Conservation (phyloP, 2,888 invertebrate species). For the Tillus elongatus region DNA sequence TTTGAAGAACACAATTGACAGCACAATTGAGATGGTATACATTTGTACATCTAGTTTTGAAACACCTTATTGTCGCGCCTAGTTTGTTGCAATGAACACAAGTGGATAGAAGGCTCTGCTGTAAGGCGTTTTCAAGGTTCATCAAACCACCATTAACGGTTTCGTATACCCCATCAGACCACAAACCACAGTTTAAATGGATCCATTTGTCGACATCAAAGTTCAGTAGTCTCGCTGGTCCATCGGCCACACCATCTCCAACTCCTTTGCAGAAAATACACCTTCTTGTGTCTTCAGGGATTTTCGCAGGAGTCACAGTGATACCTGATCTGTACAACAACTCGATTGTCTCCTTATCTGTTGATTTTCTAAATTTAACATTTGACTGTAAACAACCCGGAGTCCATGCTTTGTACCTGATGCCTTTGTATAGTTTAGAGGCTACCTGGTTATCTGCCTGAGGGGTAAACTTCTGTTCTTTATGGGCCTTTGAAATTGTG, state of each 20-base stretch:
- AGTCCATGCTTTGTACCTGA: conserved; percentile 66
- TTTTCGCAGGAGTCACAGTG: conserved; percentile 61
- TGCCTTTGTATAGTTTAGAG: conserved; percentile 55
- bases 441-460: too few species aligned
- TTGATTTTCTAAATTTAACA: conserved; percentile 63
- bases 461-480: too few species aligned
- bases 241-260: conserved; percentile 87
- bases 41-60: conserved; percentile 81
- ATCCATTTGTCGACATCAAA: conserved; percentile 97
- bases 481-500: too few species aligned
- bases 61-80: conserved; percentile 94
- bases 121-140: conserved; percentile 86
- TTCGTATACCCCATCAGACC: conserved; percentile 97
- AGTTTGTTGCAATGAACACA: conserved; percentile 78
- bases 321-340: conserved; percentile 61
- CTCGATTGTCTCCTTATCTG: conserved; percentile 74
- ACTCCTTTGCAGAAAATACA: conserved; percentile 77
- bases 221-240: conserved; percentile 85
- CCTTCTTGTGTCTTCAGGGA: conserved; percentile 70
- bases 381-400: conserved; percentile 58
- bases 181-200: conserved; percentile 95
- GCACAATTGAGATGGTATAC: conserved; percentile 95
- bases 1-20: conserved; percentile 86
- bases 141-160: conserved; percentile 91
- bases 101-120: conserved; percentile 66